Conservation (phyloP, 2,888 invertebrate genomes). For the Ptychoptera contaminata region DNA sequence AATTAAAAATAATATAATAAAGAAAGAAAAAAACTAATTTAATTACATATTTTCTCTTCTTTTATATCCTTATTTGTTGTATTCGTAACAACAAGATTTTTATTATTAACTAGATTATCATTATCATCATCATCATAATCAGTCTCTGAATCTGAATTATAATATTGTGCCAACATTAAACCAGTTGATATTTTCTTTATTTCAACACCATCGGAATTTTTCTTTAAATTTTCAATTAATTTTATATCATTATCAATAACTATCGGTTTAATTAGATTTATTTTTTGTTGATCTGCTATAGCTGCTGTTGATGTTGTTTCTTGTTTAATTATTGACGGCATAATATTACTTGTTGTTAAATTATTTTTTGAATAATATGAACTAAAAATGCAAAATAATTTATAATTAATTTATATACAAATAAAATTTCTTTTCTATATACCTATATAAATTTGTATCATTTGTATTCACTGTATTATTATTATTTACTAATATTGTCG, state of each 20-base stretch:
- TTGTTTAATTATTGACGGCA: not conserved
- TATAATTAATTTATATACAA: not conserved
- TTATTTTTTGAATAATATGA: not conserved
- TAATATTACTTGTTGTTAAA: not conserved
- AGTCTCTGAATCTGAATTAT: constrained; percentile 35
- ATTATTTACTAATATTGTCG: too few relatives aligned
- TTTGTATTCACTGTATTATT: too few relatives aligned
- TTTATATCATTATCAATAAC: not conserved
- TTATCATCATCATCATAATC: constrained; percentile 25
- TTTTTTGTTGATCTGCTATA: not conserved
- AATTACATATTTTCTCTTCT: not conserved
- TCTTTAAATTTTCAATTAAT: not conserved
- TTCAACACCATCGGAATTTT: constrained; percentile 15
- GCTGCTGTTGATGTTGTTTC: not conserved
- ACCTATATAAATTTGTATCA: not conserved
- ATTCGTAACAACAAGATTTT: not conserved
- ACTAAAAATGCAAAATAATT: not conserved
- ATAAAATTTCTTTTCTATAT: not conserved
- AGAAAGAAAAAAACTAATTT: too few relatives aligned
- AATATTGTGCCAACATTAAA: constrained; percentile 39
- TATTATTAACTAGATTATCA: not conserved
- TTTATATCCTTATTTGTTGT: constrained; percentile 7
- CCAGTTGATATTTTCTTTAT: constrained; percentile 26
- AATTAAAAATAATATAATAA: not conserved
- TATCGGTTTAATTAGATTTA: not conserved